Base-by-base conservation (phyloP, 2,797 vertebrate genomes). In the Dallia pectoralis region DNA sequence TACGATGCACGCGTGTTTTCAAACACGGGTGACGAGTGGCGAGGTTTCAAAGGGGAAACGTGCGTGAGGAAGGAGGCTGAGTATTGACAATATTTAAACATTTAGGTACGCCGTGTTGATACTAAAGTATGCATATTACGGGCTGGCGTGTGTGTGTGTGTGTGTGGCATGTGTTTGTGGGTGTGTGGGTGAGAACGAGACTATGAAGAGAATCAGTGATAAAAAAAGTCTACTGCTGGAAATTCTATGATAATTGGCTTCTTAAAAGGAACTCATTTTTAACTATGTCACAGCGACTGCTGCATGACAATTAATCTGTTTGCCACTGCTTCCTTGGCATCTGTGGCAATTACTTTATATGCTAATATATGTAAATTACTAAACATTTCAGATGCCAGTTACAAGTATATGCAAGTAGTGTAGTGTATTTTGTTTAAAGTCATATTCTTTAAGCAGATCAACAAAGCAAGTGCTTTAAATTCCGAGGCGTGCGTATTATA, bases 321-420 rank as follows among this genome's bases (percentile, higher is more conserved):
- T 93, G 92, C 83, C 89, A 87, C 87, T 91, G 90, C 90, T 93
- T 93, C 90, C 89, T 91, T 91, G 92, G 93, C 93, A 93, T 93
- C 93, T 94, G 93, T 92, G 92, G 92, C 91, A 93, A 92, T 93
- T 94, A 94, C 93, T 93, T 94, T 93, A 92, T 93, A 93, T 94
- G 93, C 92, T 91, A 94, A 94, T 94, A 87, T 94, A 93, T 94
- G 93, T 91, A 93, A 93, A 94, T 93, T 88, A 91, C 85, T 79
- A 81, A 88, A 84, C 89, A 88, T 89, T 90, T 92, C 90, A 91
- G 89, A 92, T 85, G 90, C 90, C 90, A 87, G 89, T 92, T 89
- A 91, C 89, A 91, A 93, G 90, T 89, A 87, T 86, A 86, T 85
- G 88, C 82, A 87, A 89, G 85, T 83, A 79, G 82, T 78, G 75